phyloP scores from a whole-genome alignment of 2,888 invertebrate species.

The Scaeva pyrastri region DNA sequence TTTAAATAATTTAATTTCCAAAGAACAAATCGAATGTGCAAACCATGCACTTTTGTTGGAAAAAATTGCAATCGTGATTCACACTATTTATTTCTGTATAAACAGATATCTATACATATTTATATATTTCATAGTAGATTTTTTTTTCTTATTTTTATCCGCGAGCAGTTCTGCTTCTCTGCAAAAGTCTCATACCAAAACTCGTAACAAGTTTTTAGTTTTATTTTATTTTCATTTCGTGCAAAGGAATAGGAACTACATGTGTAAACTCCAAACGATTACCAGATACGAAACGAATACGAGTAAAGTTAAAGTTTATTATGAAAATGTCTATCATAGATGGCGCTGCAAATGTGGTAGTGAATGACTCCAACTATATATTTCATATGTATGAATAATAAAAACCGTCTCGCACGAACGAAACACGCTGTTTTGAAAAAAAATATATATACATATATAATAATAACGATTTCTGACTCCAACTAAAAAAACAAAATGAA shows the following conservation, averaged over 20 bases:
- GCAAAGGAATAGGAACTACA: background rate
- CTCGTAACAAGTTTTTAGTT: no score
- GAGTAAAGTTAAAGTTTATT: slow-evolving; percentile 16
- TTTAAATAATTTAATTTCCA: slow-evolving; percentile 41
- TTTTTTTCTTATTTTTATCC: slow-evolving; percentile 27
- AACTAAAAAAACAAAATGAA: background rate
- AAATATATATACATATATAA: no score
- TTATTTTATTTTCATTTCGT: slow-evolving; percentile 26
- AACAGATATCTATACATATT: no score
- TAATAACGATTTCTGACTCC: background rate
- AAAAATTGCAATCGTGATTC: slow-evolving; percentile 60
- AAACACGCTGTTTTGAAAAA: slow-evolving; percentile 24
- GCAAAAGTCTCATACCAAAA: slow-evolving; percentile 25
- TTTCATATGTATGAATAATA: slow-evolving; percentile 40
- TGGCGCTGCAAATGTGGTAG: slow-evolving; percentile 10
- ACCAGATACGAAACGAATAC: no score
- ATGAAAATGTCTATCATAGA: slow-evolving; percentile 25
- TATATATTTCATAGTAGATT: slow-evolving; percentile 5
- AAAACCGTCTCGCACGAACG: slow-evolving; percentile 41
- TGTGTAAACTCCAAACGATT: slow-evolving; percentile 17
- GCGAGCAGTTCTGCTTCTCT: background rate
- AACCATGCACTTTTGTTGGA: slow-evolving; percentile 38
- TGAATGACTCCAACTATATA: background rate
- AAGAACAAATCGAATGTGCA: slow-evolving; percentile 63
- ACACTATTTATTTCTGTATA: slow-evolving; percentile 43